Percentiles rank a stretch among this genome's conserved stretches.
phyloP scores from a whole-genome alignment of 2,888 invertebrate genomes.

The Operophtera brumata region DNA sequence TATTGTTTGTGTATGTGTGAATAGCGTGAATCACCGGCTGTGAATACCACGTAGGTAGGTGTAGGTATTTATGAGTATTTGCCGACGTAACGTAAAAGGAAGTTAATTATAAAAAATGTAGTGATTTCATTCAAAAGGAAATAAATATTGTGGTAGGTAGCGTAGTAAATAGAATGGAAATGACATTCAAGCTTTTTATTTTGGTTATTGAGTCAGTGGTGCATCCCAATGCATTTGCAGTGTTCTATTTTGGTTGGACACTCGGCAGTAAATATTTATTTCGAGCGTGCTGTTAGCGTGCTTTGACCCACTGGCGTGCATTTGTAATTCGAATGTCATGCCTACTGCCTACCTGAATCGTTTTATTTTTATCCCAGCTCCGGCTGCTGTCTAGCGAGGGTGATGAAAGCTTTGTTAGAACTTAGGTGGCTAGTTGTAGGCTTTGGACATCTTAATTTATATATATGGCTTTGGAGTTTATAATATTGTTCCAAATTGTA shows the following conservation, averaged over 20 bases:
- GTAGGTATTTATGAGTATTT: slow-evolving; percentile 15
- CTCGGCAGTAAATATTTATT: slow-evolving; percentile 60
- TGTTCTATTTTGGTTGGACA: slow-evolving; percentile 58
- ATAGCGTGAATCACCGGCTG: slow-evolving; percentile 31
- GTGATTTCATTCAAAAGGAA: slow-evolving; percentile 14
- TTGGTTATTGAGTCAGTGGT: slow-evolving; percentile 25
- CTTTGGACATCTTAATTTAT: too few species aligned
- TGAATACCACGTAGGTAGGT: slow-evolving; percentile 11
- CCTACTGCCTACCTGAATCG: slow-evolving; percentile 47
- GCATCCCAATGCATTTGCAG: slow-evolving; percentile 50
- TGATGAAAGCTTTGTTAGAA: too few species aligned
- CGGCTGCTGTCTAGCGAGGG: background rate
- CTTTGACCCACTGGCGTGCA: slow-evolving; percentile 69
- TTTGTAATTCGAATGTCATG: slow-evolving; percentile 54
- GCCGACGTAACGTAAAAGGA: slow-evolving; percentile 18
- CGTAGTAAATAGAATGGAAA: slow-evolving; percentile 2
- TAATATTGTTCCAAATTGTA: too few species aligned
- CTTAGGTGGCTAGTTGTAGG: too few species aligned
- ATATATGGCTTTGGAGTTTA: too few species aligned
- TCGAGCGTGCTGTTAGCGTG: slow-evolving; percentile 55
- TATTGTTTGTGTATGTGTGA: slow-evolving; percentile 11
- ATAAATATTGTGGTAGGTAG: background rate
- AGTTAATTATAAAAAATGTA: slow-evolving; percentile 23
- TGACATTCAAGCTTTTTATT: slow-evolving; percentile 13
- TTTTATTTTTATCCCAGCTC: slow-evolving; percentile 42